Percentiles rank a stretch among this genome's conserved stretches.
Evolutionary conservation across 2,797 vertebrate genomes (phyloP).

Genomic region (Centroberyx gerrardi): DNA sequence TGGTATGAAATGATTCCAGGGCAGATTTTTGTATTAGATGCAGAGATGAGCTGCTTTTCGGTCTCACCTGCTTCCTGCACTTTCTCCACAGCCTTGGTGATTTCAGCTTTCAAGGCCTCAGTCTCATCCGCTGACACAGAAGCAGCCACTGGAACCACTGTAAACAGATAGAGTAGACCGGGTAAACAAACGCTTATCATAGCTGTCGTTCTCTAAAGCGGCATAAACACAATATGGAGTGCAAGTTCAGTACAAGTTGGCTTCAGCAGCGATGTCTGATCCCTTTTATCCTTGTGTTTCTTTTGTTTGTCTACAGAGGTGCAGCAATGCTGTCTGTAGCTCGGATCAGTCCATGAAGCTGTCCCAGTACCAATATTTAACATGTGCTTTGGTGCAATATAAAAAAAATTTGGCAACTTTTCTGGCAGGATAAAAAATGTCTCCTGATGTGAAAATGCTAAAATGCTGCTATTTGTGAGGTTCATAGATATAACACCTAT

Average conservation of each 20-base stretch:
- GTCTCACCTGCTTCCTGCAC: conserved; percentile 96
- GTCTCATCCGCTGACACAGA: conserved; percentile 94
- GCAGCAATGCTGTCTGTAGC: neutral
- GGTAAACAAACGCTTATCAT: conserved; percentile 9
- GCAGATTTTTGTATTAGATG: neutral
- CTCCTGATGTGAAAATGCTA: no score
- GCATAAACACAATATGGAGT: neutral
- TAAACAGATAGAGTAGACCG: conserved; percentile 27
- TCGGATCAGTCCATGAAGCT: no score
- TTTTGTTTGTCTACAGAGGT: neutral
- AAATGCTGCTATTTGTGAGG: no score
- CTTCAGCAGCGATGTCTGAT: neutral
- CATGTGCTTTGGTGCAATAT: no score
- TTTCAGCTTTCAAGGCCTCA: conserved; percentile 96
- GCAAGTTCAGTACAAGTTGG: no score
- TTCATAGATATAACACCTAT: no score
- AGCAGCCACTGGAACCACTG: conserved; percentile 92
- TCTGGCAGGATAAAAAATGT: no score
- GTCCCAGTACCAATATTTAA: no score
- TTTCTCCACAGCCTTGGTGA: conserved; percentile 97
- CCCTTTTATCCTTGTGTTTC: neutral
- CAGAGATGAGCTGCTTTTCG: neutral
- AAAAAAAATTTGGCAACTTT: no score
- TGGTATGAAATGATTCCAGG: neutral
- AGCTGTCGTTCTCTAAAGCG: neutral